phyloP scores from a whole-genome alignment of 2,888 invertebrate species.

The Tinea trinotella region DNA sequence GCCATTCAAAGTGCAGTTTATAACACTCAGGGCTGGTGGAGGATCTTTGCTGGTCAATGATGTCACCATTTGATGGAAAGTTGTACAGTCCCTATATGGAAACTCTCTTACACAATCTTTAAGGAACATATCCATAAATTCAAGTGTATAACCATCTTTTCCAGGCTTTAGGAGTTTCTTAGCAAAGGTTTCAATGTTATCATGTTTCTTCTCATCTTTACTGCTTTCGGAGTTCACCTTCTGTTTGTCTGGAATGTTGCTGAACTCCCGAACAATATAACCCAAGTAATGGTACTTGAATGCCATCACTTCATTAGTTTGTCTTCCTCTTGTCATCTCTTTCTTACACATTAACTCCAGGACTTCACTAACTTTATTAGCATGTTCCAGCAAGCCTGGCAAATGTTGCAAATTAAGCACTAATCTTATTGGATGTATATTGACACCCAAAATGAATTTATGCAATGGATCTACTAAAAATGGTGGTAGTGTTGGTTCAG shows the following conservation, averaged over 20 bases:
- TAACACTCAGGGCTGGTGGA: constrained; percentile 78
- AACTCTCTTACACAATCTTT: constrained; percentile 91
- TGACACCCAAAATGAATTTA: constrained; percentile 88
- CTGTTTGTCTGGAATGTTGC: constrained; percentile 78
- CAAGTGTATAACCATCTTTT: constrained; percentile 77
- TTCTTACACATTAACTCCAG: constrained; percentile 87
- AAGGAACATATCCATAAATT: constrained; percentile 81
- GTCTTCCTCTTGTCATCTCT: constrained; percentile 86
- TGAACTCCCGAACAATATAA: constrained; percentile 80
- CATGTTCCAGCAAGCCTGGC: constrained; percentile 80
- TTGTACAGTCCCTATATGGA: constrained; percentile 89
- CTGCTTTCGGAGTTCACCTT: constrained; percentile 63
- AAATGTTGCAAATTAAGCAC: constrained; percentile 84
- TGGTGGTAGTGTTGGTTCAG: constrained; percentile 81
- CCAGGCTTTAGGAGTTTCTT: constrained; percentile 83
- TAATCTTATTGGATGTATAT: constrained; percentile 87
- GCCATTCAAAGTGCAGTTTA: constrained; percentile 89
- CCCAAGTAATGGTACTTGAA: constrained; percentile 90
- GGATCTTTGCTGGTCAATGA: constrained; percentile 83
- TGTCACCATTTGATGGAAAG: constrained; percentile 89
- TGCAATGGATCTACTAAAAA: constrained; percentile 83
- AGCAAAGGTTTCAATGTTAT: constrained; percentile 81
- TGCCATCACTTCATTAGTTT: constrained; percentile 91
- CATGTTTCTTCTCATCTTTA: constrained; percentile 72
- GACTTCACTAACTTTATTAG: constrained; percentile 82